Evolutionary conservation across 2,797 vertebrate species (phyloP).

Genomic region (Notolepis coatsorum): DNA sequence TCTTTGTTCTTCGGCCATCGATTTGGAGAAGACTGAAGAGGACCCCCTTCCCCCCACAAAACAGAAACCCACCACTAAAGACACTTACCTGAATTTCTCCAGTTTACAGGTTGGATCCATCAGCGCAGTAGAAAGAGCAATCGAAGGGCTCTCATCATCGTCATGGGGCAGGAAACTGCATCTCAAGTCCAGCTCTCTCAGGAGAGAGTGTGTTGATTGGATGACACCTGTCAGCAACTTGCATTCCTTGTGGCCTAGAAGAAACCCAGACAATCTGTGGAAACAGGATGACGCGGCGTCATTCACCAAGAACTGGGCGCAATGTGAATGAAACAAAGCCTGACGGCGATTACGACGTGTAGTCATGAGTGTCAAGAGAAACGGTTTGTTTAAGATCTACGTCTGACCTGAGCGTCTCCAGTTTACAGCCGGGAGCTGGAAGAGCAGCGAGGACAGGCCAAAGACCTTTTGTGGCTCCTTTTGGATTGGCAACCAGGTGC

Average conservation of each 20-base stretch:
- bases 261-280: conserved; percentile 20
- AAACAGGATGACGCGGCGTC: background rate
- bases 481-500: background rate
- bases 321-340: too few relatives aligned
- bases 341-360: background rate
- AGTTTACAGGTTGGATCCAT: conserved; percentile 18
- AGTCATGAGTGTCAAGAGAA: background rate
- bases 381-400: background rate
- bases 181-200: conserved; percentile 12
- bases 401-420: conserved; percentile 15
- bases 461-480: fast-evolving
- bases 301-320: background rate
- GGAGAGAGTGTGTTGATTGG: background rate
- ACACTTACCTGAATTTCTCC: conserved; percentile 18
- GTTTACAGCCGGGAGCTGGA: conserved; percentile 15
- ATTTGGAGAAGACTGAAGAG: background rate
- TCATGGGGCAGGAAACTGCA: conserved; percentile 16
- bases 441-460: background rate
- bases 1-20: too few relatives aligned
- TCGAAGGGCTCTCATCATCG: background rate
- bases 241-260: background rate
- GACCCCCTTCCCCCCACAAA: too few relatives aligned
- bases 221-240: background rate
- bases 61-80: background rate
- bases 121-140: conserved; percentile 1